Evolutionary conservation across 2,888 invertebrate genomes (phyloP), one percentile per base, ranked within the genome.

Genomic region (Idaea biselata): DNA sequence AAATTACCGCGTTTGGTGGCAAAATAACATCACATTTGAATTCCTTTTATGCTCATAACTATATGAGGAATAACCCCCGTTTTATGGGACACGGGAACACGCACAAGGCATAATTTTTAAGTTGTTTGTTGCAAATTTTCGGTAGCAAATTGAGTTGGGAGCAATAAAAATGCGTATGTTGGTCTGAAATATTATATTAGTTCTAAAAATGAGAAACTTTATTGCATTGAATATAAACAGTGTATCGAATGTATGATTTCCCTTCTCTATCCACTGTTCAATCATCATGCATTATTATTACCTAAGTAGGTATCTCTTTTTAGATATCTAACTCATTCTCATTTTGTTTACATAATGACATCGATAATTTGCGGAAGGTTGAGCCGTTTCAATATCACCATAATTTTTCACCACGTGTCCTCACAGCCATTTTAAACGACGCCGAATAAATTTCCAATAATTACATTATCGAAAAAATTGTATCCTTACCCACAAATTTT

Each of bases 11-110:
- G 86, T 89, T 91, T 89, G 91, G 91, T 91, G 91, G 92, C 91
- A 91, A 92, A 92, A 91, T 92, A 92, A 92, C 92, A 92, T 92
- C 91, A 87, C 90, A 92, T 92, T 91, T 91, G 91, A 92, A 92
- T 92, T 89, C 91, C 86, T 87, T 91, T 91, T 92, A 91, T 92
- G 91, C 89, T 92, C 86, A 84, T 90, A 89, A 91, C 89, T 91
- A 90, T 89, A 90, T 91, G 88, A 89, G 44, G 44, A 89, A 89
- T 89, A 90, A 87, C 87, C 84, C 88, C 82, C 81, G 71, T 77
- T 91, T 92, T 91, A 92, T 91, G 91, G 87, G 87, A 86, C 84
- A 85, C 74, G 80, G 76, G 84, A 79, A 87, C 91, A 91, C 91
- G 91, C 90, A 89, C 80, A 84, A 74, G 74, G 86, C 84, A 89